These are phyloP conservation scores for Baronia brevicornis DNA, from an alignment of 2,888 invertebrate species.

Conservation along the genomic window DNA sequence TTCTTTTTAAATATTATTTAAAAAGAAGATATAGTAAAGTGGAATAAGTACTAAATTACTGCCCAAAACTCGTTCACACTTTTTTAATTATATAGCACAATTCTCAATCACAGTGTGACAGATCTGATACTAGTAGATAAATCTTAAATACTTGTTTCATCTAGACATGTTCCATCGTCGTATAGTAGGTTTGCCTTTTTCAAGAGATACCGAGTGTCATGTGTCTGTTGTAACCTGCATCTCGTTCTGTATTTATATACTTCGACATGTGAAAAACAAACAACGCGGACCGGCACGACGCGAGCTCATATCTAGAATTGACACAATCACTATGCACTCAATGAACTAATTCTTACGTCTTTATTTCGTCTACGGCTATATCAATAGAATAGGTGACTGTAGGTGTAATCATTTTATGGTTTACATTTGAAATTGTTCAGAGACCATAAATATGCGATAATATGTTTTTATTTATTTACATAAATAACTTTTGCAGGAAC, in stretches of 20 bases:
- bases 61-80: too few relatives aligned
- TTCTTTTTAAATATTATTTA: too few relatives aligned
- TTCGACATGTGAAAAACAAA: constrained; percentile 68
- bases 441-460: too few relatives aligned
- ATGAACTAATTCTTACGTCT: constrained; percentile 17
- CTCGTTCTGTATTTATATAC: constrained; percentile 69
- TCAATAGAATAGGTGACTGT: neutral
- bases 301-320: constrained; percentile 18
- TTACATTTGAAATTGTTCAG: neutral
- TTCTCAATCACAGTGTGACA: constrained; percentile 13
- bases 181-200: constrained; percentile 4
- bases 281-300: constrained; percentile 47
- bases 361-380: constrained; percentile 7
- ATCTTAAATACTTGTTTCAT: constrained; percentile 4
- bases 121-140: constrained; percentile 4
- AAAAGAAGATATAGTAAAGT: too few relatives aligned
- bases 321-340: constrained; percentile 20
- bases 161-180: constrained; percentile 1
- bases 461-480: too few relatives aligned
- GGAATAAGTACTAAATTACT: too few relatives aligned
- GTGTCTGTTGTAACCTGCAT: constrained; percentile 42
- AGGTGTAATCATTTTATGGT: neutral
- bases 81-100: constrained; percentile 17
- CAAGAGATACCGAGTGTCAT: constrained; percentile 35
- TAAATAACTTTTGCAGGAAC: too few relatives aligned